Evolutionary conservation across 2,888 invertebrate genomes (phyloP), one percentile per base, ranked within the genome.

Genomic region (Eurois occulta): DNA sequence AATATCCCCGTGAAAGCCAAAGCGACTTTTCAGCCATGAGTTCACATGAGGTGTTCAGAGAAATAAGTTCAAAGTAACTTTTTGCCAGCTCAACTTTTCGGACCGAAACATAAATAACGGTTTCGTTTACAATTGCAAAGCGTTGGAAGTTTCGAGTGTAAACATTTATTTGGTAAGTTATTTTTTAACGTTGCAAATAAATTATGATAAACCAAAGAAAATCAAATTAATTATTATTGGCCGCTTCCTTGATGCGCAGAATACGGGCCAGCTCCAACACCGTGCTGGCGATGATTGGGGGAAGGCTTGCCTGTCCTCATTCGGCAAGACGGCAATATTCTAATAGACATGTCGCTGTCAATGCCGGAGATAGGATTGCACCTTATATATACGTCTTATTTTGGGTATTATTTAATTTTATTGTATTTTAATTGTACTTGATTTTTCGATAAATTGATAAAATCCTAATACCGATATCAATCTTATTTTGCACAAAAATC

Each of bases 401-500:
- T 24, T 24, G 24, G 10, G 3, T 10, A 52, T 24, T 10, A 24
- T 52, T 52, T 52, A 7, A 52, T 52, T 48, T 48, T 48, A 48
- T 21, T 48, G 21, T 1, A 7, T 48, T 43, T 43, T 16, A 16
- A 43, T 41, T 41, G 2, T 11, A 41, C 41, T 48, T 6, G 0
- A 21, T 48, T 21, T 16, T 43, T 16, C 5, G 16, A 43, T 16
- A 43, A 16, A 43, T 43, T 3, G 43, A 48, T 48, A 48, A 48
- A 48, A 48, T 48, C 21, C 21, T 48, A 21, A 8, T 48, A 21
- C 7, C 7, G 13, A 70, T 60, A 68, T 69, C 6, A 52, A 48
- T 48, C 16, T 28, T 46, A 35, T 32, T 55, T 43, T 71, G 13
- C 32, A 71, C 21, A n/a, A 71, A 41, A 73, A 72, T 71, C 7